Evolutionary conservation across 1,140 invertebrate species (phyloP).

Genomic region (Microplitis mediator): DNA sequence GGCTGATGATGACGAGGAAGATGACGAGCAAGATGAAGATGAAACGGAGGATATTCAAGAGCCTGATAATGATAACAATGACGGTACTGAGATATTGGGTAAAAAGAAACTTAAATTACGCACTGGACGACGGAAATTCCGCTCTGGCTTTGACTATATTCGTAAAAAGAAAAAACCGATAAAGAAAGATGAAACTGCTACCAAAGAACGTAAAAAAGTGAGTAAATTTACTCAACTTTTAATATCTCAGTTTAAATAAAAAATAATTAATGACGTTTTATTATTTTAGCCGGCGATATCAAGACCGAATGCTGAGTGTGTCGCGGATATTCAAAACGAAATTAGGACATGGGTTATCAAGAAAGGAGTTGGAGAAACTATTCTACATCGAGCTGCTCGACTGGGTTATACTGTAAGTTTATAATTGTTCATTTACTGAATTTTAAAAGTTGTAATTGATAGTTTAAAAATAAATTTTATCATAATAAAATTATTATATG

Average conservation of each 20-base stretch:
- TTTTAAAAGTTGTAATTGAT: conserved; percentile 7
- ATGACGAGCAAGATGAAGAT: conserved; percentile 54
- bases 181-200: conserved; percentile 53
- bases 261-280: conserved; percentile 21
- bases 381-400: conserved; percentile 86
- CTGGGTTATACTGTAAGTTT: conserved; percentile 81
- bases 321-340: conserved; percentile 80
- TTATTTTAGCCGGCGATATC: conserved; percentile 50
- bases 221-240: conserved; percentile 25
- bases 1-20: conserved; percentile 39
- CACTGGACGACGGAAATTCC: conserved; percentile 67
- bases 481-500: not conserved
- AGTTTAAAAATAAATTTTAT: not conserved
- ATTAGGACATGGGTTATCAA: conserved; percentile 91
- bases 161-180: conserved; percentile 80
- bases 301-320: conserved; percentile 70
- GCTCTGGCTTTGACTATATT: conserved; percentile 86
- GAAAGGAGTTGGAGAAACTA: conserved; percentile 90
- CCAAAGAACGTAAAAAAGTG: conserved; percentile 59
- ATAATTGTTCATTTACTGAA: not conserved
- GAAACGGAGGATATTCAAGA: conserved; percentile 40
- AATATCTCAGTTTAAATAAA: conserved; percentile 16
- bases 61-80: conserved; percentile 41
- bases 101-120: conserved; percentile 64
- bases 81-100: conserved; percentile 44